phyloP scores from a whole-genome alignment of 1,140 invertebrate species.

The Mylabris phalerata region DNA sequence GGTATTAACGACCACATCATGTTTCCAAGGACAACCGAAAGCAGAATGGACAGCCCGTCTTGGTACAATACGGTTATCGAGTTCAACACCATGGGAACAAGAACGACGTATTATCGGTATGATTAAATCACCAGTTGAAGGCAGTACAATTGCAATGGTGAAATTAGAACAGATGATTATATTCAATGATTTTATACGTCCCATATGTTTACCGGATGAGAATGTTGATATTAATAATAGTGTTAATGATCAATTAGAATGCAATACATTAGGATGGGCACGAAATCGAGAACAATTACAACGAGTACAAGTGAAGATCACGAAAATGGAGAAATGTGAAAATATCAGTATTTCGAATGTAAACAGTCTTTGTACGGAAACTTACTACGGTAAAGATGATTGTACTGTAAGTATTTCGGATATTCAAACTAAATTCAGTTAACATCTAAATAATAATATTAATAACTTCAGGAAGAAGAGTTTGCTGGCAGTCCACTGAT shows the following conservation, averaged over 20 bases:
- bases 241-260: slow-evolving; percentile 45
- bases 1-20: slow-evolving; percentile 81
- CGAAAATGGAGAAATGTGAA: slow-evolving; percentile 70
- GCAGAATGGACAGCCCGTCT: slow-evolving; percentile 76
- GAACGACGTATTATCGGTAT: slow-evolving; percentile 77
- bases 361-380: slow-evolving; percentile 75
- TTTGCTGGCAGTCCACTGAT: slow-evolving; percentile 78
- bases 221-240: slow-evolving; percentile 8
- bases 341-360: slow-evolving; percentile 75
- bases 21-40: slow-evolving; percentile 82
- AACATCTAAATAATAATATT: no score
- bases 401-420: slow-evolving; percentile 60
- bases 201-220: slow-evolving; percentile 64
- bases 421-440: neutral
- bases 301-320: slow-evolving; percentile 64
- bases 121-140: slow-evolving; percentile 83
- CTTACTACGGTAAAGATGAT: slow-evolving; percentile 68
- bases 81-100: slow-evolving; percentile 80
- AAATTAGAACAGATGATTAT: slow-evolving; percentile 69
- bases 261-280: slow-evolving; percentile 77
- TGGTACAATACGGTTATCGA: slow-evolving; percentile 67
- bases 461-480: slow-evolving; percentile 64
- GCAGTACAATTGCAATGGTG: slow-evolving; percentile 73
- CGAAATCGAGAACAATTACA: slow-evolving; percentile 72
- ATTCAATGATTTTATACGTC: slow-evolving; percentile 75